phyloP scores from a whole-genome alignment of 2,113 vertebrate genomes.

The Python bivittatus region DNA sequence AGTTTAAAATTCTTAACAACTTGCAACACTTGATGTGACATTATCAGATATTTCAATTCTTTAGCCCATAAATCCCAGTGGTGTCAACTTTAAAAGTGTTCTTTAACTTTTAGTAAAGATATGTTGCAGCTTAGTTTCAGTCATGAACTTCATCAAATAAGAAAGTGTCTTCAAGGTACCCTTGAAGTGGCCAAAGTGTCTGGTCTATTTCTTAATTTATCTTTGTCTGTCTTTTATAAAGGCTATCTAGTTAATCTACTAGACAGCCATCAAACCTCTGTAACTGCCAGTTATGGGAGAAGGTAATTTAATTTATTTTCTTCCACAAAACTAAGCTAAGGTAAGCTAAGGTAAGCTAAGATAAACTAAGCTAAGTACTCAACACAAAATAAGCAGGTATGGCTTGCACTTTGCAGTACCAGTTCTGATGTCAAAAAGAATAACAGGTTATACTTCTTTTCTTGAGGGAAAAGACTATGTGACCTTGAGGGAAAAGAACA shows the following conservation, averaged over 20 bases:
- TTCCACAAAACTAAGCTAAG: background rate
- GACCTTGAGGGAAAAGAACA: background rate
- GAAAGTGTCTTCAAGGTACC: background rate
- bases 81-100: background rate
- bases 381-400: background rate
- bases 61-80: background rate
- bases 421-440: background rate
- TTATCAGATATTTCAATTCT: background rate
- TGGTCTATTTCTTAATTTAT: background rate
- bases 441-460: background rate
- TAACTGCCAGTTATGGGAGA: background rate
- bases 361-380: background rate
- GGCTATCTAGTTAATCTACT: background rate
- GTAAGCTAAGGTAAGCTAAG: too few species aligned
- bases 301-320: background rate
- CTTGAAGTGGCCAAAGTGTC: background rate
- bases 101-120: background rate
- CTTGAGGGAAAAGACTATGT: background rate
- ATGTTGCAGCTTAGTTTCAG: background rate
- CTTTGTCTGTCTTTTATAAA: too few species aligned
- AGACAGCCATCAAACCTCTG: background rate
- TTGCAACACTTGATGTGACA: background rate
- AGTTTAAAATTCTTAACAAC: background rate
- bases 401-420: background rate
- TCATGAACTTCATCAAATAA: background rate